These are phyloP conservation scores for Holotrichia oblita DNA, from an alignment of 1,140 invertebrate species.

Conservation along the genomic window DNA sequence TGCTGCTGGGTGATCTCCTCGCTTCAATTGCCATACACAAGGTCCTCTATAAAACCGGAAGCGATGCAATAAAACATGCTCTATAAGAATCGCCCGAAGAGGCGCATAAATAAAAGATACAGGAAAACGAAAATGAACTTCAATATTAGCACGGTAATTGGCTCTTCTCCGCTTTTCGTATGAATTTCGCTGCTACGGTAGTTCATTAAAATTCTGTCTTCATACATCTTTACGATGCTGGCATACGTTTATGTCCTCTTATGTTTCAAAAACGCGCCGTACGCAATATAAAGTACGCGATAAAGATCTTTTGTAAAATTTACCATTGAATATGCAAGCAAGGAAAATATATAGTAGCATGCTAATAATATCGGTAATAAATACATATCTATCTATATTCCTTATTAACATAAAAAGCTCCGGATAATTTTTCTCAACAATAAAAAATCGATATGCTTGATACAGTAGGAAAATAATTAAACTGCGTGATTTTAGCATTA, in stretches of 20 bases:
- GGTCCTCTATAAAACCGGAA: not conserved
- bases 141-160: not conserved
- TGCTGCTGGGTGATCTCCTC: not conserved
- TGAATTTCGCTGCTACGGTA: not conserved
- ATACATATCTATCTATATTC: not conserved
- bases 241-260: constrained; percentile 30
- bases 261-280: not conserved
- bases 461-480: too few species aligned
- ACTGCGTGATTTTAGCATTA: not conserved
- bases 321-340: not conserved
- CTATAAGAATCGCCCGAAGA: not conserved
- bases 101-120: not conserved
- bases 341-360: not conserved
- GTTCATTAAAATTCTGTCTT: constrained; percentile 19
- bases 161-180: not conserved
- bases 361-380: not conserved
- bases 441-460: too few species aligned
- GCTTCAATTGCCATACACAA: constrained; percentile 7
- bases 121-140: not conserved
- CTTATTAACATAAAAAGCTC: too few species aligned
- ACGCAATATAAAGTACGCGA: not conserved
- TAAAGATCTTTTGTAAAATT: not conserved
- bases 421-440: too few species aligned
- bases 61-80: not conserved
- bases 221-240: constrained; percentile 15